Evolutionary conservation across 2,797 vertebrate species (phyloP), one percentile per base, ranked within the genome.

Genomic region (Thripadectes ignobilis): DNA sequence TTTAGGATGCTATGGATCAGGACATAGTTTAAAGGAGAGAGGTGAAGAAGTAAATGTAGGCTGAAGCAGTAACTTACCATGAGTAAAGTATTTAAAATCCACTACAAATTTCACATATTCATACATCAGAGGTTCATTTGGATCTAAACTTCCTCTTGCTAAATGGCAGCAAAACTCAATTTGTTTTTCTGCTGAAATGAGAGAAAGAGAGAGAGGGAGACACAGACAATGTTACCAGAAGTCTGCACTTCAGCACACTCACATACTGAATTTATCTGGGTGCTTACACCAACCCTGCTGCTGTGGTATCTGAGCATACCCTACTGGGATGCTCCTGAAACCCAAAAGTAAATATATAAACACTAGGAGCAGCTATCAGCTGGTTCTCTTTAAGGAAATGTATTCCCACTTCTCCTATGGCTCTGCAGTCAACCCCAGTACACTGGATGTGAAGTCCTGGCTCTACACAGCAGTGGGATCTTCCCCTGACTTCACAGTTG

Each of bases 111-210:
- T 99, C 94, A 99, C 99, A 89, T 98, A 98, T 97, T 99, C 99
- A 39, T 99, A 99, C 27, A 97, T 98, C 90, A 98, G 96, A 9
- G 93, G 96, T 71, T 98, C 98, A 91, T 98, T 98, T 68, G 97
- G 97, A 93, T 98, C 97, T 73, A 98, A 96, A 89, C 98, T 98
- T 89, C 98, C 98, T 98, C 98, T 98, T 96, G 98, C 98, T 96
- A 99, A 97, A 97, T 99, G 98, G 97, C 99, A 99, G 97, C 98
- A 99, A 97, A 99, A 99, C 86, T 99, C 98, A 92, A 99, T 96
- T 92, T 98, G 98, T 48, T 97, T 98, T 95, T 98, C 99, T 45
- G 92, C 98, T 99, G 96, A 80, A 98, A 97, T 32, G 62, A 95
- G 34, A 95, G 26, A 92, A 59, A 87, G 27, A 88, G 81, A 92